Percentiles rank a stretch among this genome's conserved stretches.
These are phyloP conservation scores for Thymelicus acteon DNA, from an alignment of 2,888 invertebrate species.

Conservation along the genomic window DNA sequence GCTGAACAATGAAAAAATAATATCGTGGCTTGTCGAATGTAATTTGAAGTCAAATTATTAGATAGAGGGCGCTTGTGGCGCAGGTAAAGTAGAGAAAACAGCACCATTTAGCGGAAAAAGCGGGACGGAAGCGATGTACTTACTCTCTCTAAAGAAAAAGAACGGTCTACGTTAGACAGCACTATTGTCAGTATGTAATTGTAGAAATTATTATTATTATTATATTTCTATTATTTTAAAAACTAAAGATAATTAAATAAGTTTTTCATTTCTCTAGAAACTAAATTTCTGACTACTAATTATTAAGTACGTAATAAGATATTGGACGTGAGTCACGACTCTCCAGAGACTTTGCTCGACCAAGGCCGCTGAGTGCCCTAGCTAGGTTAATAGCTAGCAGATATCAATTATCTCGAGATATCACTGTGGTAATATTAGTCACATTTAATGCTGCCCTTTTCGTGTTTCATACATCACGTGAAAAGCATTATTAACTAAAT, in stretches of 20 bases:
- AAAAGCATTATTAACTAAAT: no score
- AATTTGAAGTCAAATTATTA: no score
- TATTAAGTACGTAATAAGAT: constrained; percentile 62
- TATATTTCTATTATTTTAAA: neutral
- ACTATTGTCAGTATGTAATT: no score
- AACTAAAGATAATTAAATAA: neutral
- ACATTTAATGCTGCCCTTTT: neutral
- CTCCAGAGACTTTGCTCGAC: constrained; percentile 59
- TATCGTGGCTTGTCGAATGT: no score
- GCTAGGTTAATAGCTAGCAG: constrained; percentile 2
- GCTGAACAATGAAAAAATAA: no score
- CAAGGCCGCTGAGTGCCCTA: neutral
- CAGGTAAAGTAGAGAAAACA: no score
- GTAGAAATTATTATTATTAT: no score
- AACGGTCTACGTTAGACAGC: no score
- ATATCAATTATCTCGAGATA: constrained; percentile 22
- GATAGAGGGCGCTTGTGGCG: no score
- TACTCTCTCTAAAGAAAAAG: no score
- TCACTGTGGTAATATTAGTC: neutral
- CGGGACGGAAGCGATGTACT: no score
- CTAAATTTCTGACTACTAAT: constrained; percentile 3
- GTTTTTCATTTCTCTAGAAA: neutral
- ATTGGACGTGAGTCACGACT: constrained; percentile 70
- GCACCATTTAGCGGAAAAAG: no score
- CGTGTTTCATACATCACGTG: neutral